phyloP scores from a whole-genome alignment of 2,888 invertebrate genomes.

The Catocala nupta region DNA sequence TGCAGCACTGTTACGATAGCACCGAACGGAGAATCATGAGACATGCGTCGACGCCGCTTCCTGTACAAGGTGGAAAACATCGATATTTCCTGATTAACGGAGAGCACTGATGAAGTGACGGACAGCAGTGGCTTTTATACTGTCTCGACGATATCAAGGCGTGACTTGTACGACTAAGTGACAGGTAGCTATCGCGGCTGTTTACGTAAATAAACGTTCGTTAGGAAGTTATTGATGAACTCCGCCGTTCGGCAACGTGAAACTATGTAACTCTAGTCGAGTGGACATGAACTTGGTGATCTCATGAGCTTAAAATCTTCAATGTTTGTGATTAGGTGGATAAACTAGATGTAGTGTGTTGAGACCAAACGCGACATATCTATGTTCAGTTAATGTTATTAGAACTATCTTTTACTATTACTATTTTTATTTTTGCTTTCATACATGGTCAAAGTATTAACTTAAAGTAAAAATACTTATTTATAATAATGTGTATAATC shows the following conservation, averaged over 20 bases:
- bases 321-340: conserved; percentile 39
- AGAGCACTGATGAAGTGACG: conserved; percentile 83
- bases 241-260: conserved; percentile 26
- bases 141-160: conserved; percentile 76
- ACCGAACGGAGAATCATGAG: conserved; percentile 84
- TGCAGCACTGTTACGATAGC: conserved; percentile 86
- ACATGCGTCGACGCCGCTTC: conserved; percentile 76
- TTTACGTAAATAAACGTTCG: conserved; percentile 20
- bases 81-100: conserved; percentile 85
- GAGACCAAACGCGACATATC: conserved; percentile 44
- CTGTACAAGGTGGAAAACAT: conserved; percentile 78
- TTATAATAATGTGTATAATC: too few relatives aligned
- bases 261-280: conserved; percentile 29
- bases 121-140: conserved; percentile 81
- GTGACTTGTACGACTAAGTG: conserved; percentile 73
- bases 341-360: conserved; percentile 29
- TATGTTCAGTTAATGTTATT: conserved; percentile 20
- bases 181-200: neutral
- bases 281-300: conserved; percentile 59
- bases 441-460: too few relatives aligned
- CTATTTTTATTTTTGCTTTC: too few relatives aligned
- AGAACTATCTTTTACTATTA: too few relatives aligned
- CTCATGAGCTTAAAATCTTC: conserved; percentile 67
- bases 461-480: too few relatives aligned
- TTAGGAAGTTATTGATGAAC: conserved; percentile 31